These are phyloP conservation scores for Folsomia candida DNA, from an alignment of 2,888 invertebrate genomes.

Conservation along the genomic window DNA sequence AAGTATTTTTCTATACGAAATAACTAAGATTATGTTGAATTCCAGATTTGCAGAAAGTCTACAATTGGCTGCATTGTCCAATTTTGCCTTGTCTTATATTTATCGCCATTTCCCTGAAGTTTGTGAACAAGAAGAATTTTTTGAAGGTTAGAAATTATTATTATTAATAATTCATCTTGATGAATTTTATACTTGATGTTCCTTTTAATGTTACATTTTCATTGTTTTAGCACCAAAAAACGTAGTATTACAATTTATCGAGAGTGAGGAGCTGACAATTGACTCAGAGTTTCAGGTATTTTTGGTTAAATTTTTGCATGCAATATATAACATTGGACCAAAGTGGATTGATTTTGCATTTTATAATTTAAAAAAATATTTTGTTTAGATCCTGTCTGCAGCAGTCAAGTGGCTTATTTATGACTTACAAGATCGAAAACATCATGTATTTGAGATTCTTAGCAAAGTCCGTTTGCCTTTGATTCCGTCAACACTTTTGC, in stretches of 20 bases:
- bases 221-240: slow-evolving; percentile 77
- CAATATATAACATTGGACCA: too few relatives aligned
- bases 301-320: too few relatives aligned
- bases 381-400: slow-evolving; percentile 70
- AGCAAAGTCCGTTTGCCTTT: slow-evolving; percentile 77
- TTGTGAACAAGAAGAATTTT: slow-evolving; percentile 76
- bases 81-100: slow-evolving; percentile 75
- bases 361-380: not conserved
- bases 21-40: slow-evolving; percentile 12
- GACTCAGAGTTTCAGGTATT: slow-evolving; percentile 82
- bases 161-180: too few relatives aligned
- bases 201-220: too few relatives aligned
- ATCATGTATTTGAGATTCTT: slow-evolving; percentile 81
- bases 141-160: too few relatives aligned
- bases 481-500: slow-evolving; percentile 74
- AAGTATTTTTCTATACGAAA: too few relatives aligned
- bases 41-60: slow-evolving; percentile 83
- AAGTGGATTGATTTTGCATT: too few relatives aligned
- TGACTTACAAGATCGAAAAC: slow-evolving; percentile 71
- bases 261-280: slow-evolving; percentile 81
- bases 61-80: slow-evolving; percentile 73
- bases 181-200: too few relatives aligned
- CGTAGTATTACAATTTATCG: slow-evolving; percentile 71
- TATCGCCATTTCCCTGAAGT: slow-evolving; percentile 81
- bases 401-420: slow-evolving; percentile 84